Evolutionary conservation across 2,113 vertebrate species (phyloP).

Genomic region (Brachypteracias leptosomus): DNA sequence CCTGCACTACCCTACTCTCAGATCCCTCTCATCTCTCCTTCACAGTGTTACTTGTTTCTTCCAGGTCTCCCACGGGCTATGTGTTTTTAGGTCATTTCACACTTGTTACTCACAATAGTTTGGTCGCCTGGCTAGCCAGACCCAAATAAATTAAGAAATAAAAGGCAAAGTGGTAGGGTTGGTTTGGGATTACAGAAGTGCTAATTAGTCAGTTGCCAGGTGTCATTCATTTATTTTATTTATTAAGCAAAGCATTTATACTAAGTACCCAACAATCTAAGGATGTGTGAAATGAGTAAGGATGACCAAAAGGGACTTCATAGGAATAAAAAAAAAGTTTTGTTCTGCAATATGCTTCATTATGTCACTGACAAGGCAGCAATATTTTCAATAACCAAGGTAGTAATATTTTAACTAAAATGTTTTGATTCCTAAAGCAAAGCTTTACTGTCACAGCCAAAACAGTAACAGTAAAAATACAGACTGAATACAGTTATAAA

Average conservation of each 20-base stretch:
- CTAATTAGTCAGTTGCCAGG: background rate
- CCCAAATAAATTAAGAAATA: background rate
- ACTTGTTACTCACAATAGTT: background rate
- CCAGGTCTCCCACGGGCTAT: background rate
- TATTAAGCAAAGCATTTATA: background rate
- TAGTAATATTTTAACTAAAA: background rate
- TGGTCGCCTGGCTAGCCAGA: background rate
- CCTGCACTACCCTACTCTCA: background rate
- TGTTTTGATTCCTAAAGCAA: background rate
- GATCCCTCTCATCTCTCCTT: background rate
- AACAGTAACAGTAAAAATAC: background rate
- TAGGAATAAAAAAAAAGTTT: background rate
- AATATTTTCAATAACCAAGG: background rate
- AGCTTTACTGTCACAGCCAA: background rate
- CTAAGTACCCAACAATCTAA: background rate
- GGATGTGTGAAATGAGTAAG: background rate
- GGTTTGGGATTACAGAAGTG: background rate
- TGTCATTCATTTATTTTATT: background rate
- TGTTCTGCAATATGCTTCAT: background rate
- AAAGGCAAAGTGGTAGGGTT: background rate
- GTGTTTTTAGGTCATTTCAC: background rate
- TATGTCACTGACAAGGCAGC: background rate
- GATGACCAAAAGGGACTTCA: background rate
- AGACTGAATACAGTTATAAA: background rate
- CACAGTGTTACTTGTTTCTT: background rate